phyloP scores from a whole-genome alignment of 35 echinoderm and acorn worm species.

The Apostichopus parvimensis region DNA sequence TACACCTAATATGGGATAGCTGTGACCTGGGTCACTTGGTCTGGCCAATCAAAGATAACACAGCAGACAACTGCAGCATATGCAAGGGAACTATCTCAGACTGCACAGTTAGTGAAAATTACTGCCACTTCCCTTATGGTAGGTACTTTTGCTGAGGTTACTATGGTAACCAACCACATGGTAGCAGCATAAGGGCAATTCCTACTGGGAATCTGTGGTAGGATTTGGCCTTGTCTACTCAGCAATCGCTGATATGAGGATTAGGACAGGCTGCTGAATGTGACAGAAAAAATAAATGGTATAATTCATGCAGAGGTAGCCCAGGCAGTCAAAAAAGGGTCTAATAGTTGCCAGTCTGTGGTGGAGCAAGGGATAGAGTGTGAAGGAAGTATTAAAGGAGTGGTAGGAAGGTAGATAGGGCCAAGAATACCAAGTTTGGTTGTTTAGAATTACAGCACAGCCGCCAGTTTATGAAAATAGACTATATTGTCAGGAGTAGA shows the following conservation, averaged over 20 bases:
- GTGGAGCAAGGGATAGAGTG: neutral
- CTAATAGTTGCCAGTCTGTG: conserved; percentile 33
- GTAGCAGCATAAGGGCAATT: conserved; percentile 32
- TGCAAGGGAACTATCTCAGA: conserved; percentile 51
- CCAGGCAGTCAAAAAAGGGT: neutral
- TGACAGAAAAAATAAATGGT: neutral
- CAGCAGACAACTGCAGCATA: conserved; percentile 1
- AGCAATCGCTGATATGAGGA: conserved; percentile 22
- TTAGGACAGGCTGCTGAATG: conserved; percentile 11
- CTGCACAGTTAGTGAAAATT: conserved; percentile 58
- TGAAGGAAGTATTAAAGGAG: neutral
- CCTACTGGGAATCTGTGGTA: conserved; percentile 33
- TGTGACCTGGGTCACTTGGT: conserved; percentile 67
- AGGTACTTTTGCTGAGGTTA: conserved; percentile 28
- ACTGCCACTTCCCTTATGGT: conserved; percentile 59
- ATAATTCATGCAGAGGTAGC: conserved; percentile 9
- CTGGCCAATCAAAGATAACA: conserved; percentile 65
- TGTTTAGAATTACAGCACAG: too few species aligned
- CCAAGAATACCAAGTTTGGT: neutral
- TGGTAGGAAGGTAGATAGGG: neutral
- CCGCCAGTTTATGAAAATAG: too few species aligned
- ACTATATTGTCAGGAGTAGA: too few species aligned
- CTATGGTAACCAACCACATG: conserved; percentile 50
- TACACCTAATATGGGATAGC: conserved; percentile 80
- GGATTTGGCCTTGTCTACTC: conserved; percentile 59